phyloP scores from a whole-genome alignment of 2,888 invertebrate genomes.

The Stenoptilia bipunctidactyla region DNA sequence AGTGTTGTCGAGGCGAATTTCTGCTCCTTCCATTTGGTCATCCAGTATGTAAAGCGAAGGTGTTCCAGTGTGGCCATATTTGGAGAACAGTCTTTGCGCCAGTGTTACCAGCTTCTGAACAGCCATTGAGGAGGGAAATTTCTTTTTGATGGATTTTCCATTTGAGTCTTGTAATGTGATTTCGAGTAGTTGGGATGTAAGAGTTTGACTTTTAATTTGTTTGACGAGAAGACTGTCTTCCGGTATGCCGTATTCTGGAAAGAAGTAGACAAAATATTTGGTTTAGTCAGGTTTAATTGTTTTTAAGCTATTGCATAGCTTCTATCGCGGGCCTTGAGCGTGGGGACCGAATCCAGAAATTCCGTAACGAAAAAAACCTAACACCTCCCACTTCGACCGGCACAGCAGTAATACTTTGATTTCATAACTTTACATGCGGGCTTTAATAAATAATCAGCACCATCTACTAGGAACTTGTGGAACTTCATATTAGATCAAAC shows the following conservation, averaged over 20 bases:
- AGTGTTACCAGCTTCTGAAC: constrained; percentile 87
- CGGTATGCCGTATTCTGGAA: constrained; percentile 84
- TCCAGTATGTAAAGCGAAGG: constrained; percentile 66
- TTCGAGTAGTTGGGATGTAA: constrained; percentile 78
- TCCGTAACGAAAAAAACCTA: too few species aligned
- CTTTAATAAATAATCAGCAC: too few species aligned
- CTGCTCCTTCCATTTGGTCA: constrained; percentile 72
- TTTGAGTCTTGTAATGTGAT: constrained; percentile 63
- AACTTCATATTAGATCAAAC: too few species aligned
- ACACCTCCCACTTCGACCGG: too few species aligned
- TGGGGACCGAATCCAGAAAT: too few species aligned
- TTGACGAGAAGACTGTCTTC: constrained; percentile 78
- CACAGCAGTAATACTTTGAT: too few species aligned
- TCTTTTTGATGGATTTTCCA: constrained; percentile 76
- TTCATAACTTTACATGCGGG: too few species aligned
- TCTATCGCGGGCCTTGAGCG: too few species aligned
- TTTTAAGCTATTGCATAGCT: too few species aligned
- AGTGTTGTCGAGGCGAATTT: constrained; percentile 84
- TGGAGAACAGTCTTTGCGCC: constrained; percentile 80
- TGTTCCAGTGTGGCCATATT: constrained; percentile 33
- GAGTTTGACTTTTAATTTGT: constrained; percentile 64
- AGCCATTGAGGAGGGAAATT: constrained; percentile 81
- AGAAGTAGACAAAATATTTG: constrained; percentile 5
- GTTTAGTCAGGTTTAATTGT: too few species aligned
- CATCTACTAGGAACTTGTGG: too few species aligned